A percentile compares a stretch with the other conserved stretches of the same genome.
These are phyloP conservation scores for Mechanitis mazaeus DNA, from an alignment of 2,888 invertebrate genomes.

Conservation along the genomic window DNA sequence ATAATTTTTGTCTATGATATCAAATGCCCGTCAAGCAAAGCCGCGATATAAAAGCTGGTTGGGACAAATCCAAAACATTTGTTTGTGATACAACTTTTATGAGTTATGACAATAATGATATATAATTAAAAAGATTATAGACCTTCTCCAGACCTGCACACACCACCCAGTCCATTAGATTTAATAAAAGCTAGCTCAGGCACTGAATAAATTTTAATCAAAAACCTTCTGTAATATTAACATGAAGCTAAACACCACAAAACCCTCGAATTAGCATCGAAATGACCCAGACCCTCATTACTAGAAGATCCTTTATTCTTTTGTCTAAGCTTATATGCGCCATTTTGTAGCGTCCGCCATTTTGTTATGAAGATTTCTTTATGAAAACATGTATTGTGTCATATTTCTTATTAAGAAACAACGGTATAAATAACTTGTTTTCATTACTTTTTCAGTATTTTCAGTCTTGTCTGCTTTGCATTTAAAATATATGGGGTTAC, in stretches of 20 bases:
- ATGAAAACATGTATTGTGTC: constrained; percentile 40
- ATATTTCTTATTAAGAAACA: constrained; percentile 36
- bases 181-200: constrained; percentile 9
- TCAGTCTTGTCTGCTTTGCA: neutral
- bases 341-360: constrained; percentile 26
- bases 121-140: no score
- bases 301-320: constrained; percentile 59
- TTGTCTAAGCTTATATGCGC: constrained; percentile 49
- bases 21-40: no score
- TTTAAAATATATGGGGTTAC: neutral
- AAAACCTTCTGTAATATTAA: constrained; percentile 64
- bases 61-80: no score
- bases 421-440: constrained; percentile 21
- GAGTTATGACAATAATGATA: no score
- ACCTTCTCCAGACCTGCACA: no score
- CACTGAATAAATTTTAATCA: constrained; percentile 66
- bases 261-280: constrained; percentile 71
- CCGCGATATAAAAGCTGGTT: no score
- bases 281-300: constrained; percentile 69
- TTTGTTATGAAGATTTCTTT: constrained; percentile 50
- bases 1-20: no score
- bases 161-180: neutral
- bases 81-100: no score
- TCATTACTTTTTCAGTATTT: constrained; percentile 16
- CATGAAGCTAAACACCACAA: constrained; percentile 63